A percentile compares a stretch with the other conserved stretches of the same genome.
These are phyloP conservation scores for Agrilus planipennis DNA, from an alignment of 1,140 invertebrate genomes.

Conservation along the genomic window DNA sequence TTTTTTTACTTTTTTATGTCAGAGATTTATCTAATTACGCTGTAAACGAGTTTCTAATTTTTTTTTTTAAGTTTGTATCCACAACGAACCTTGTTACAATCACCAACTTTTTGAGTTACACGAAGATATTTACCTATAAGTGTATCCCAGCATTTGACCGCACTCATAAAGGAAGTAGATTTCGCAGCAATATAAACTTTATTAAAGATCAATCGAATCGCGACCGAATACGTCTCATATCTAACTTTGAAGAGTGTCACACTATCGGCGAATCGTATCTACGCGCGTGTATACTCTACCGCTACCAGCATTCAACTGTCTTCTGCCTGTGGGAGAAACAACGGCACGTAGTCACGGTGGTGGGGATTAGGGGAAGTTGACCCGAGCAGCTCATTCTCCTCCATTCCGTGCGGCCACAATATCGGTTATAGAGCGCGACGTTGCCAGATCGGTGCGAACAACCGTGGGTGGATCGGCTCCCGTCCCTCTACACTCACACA, in stretches of 20 bases:
- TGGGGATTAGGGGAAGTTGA: constrained; percentile 28
- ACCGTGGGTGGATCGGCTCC: constrained; percentile 25
- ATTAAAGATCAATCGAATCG: too few species aligned
- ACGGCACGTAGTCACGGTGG: constrained; percentile 11
- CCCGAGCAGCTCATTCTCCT: constrained; percentile 26
- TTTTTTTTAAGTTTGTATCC: too few species aligned
- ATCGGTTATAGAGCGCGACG: constrained; percentile 29
- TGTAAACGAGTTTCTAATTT: too few species aligned
- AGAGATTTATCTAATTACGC: too few species aligned
- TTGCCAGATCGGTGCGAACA: constrained; percentile 14
- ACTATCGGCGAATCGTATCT: constrained; percentile 6
- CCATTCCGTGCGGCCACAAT: constrained; percentile 33
- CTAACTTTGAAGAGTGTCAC: constrained; percentile 9
- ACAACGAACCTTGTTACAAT: too few species aligned
- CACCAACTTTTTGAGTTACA: too few species aligned
- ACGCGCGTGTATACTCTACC: constrained; percentile 12
- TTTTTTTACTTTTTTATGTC: too few species aligned
- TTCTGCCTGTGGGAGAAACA: constrained; percentile 10
- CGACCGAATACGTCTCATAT: too few species aligned
- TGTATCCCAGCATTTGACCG: constrained; percentile 36
- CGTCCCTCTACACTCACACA: not conserved
- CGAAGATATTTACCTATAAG: constrained; percentile 31
- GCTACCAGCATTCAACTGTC: constrained; percentile 20
- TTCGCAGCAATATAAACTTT: constrained; percentile 8
- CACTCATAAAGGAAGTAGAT: constrained; percentile 30